A percentile compares a stretch with the other conserved stretches of the same genome.
Conservation (phyloP, 2,888 invertebrate species). For the Lepidocyrtoides sp. region DNA sequence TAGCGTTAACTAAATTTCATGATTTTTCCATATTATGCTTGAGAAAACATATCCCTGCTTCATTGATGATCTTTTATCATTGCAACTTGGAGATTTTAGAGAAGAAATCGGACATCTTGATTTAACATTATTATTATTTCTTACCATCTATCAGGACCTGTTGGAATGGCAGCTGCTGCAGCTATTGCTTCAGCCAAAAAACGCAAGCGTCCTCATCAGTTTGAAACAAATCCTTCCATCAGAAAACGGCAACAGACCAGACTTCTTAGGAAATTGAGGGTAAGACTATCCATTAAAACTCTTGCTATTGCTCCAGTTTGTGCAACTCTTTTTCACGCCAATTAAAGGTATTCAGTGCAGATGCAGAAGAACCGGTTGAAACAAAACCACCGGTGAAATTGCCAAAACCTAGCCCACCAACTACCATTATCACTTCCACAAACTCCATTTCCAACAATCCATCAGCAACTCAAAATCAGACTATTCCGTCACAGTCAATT, state of each 20-base stretch:
- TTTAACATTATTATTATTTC: conserved; percentile 43
- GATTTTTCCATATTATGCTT: no score
- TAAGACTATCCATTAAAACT: conserved; percentile 86
- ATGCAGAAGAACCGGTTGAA: conserved; percentile 92
- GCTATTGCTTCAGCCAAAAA: conserved; percentile 98
- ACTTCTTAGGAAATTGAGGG: conserved; percentile 94
- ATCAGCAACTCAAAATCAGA: conserved; percentile 83
- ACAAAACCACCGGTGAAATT: conserved; percentile 88
- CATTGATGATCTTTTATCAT: no score
- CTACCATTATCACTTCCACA: conserved; percentile 86
- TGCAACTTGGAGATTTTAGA: no score
- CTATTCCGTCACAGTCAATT: conserved; percentile 84
- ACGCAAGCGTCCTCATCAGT: conserved; percentile 97
- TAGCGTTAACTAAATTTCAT: no score
- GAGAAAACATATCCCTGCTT: no score
- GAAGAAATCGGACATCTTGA: no score
- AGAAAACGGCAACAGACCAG: conserved; percentile 98
- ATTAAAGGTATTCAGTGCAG: no score
- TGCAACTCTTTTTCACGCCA: no score
- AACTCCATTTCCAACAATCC: conserved; percentile 72
- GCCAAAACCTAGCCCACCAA: conserved; percentile 91
- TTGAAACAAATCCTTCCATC: conserved; percentile 98
- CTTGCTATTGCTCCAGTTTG: no score
- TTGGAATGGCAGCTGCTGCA: conserved; percentile 98
- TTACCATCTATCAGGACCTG: conserved; percentile 94